Evolutionary conservation across 2,888 invertebrate genomes (phyloP).

Genomic region (Drosophila putrida): DNA sequence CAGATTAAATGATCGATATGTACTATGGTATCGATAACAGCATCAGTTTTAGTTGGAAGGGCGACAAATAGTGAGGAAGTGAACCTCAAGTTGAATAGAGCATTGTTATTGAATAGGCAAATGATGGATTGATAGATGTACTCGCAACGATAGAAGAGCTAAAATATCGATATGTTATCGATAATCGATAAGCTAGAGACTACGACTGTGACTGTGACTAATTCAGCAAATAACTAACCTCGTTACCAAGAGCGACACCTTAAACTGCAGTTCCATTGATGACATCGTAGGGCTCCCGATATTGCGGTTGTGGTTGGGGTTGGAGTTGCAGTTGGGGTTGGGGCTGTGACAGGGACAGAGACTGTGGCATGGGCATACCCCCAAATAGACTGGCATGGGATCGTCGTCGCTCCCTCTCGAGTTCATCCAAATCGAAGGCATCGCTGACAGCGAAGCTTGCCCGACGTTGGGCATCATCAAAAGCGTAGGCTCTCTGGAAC

Average conservation of each 20-base stretch:
- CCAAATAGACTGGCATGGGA: conserved; percentile 85
- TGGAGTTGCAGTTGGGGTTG: conserved; percentile 5
- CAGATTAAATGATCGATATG: neutral
- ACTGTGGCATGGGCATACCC: conserved; percentile 28
- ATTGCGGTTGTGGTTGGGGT: conserved; percentile 6
- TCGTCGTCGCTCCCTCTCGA: conserved; percentile 84
- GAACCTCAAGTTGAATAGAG: neutral
- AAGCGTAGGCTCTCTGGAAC: conserved; percentile 81
- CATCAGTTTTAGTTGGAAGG: neutral
- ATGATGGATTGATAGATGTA: neutral
- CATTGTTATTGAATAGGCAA: neutral
- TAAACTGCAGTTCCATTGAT: conserved; percentile 85
- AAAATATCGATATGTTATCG: neutral
- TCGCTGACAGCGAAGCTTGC: conserved; percentile 68
- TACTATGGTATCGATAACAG: neutral
- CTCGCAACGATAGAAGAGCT: neutral
- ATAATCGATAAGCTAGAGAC: neutral
- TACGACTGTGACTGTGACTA: neutral
- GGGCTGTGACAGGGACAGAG: neutral
- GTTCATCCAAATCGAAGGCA: conserved; percentile 84
- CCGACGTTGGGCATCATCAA: conserved; percentile 79
- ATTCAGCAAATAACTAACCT: neutral
- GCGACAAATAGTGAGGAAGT: neutral
- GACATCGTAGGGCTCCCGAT: conserved; percentile 80
- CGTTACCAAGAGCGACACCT: neutral